These are phyloP conservation scores for Kryphioiulus occultus DNA, from an alignment of 2,888 invertebrate genomes.

Conservation along the genomic window DNA sequence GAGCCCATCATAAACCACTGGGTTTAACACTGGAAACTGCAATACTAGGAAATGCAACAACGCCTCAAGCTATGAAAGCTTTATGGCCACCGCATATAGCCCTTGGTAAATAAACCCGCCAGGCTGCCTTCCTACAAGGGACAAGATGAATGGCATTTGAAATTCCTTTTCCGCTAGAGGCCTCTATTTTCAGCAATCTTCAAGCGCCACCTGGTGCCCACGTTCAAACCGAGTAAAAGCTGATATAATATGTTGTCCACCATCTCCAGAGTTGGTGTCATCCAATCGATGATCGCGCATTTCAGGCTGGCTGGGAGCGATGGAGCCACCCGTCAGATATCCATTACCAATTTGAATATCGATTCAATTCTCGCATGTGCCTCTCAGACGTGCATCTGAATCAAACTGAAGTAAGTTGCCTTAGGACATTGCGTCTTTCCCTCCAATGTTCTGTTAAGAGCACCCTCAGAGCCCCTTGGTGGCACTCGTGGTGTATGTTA, in stretches of 20 bases:
- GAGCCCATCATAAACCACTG: too few relatives aligned
- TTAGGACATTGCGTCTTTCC: not conserved
- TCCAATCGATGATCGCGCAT: not conserved
- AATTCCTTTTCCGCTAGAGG: not conserved
- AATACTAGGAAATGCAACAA: too few relatives aligned
- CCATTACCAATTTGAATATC: slow-evolving; percentile 35
- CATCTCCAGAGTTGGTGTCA: not conserved
- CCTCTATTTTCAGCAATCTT: not conserved
- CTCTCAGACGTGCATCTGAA: not conserved
- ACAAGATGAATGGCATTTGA: not conserved
- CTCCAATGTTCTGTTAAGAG: not conserved
- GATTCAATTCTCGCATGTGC: not conserved
- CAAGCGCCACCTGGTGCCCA: not conserved
- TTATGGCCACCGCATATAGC: too few relatives aligned
- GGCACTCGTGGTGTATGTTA: not conserved
- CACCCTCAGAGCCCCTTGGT: not conserved
- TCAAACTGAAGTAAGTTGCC: not conserved
- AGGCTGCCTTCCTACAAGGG: not conserved
- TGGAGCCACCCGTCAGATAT: slow-evolving; percentile 3
- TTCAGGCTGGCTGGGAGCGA: not conserved
- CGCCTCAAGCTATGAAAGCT: too few relatives aligned
- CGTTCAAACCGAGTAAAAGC: not conserved
- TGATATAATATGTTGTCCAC: not conserved
- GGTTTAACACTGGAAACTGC: too few relatives aligned
- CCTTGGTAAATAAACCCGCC: not conserved